Base-by-base conservation (phyloP, 1,140 invertebrate species). In the Drosophila hydei region DNA sequence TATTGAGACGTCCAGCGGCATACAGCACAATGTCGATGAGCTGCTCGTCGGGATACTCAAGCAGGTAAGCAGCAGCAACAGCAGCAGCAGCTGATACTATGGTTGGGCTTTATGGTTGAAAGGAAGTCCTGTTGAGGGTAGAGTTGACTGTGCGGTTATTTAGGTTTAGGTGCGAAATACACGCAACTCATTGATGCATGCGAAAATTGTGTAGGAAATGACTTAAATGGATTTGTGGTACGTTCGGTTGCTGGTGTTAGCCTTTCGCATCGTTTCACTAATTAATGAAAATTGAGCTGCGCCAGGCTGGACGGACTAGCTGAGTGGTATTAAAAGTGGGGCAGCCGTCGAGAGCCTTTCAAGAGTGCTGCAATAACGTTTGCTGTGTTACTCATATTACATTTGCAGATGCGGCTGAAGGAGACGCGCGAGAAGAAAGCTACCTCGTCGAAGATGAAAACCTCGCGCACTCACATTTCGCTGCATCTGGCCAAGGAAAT, bases 11-110 rank as follows among this genome's bases (percentile, higher is more conserved):
- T 98, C 97, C 0, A 96, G 95, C 56, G 96, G 96, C 1, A 96
- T 98, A 77, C 96, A 97, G 90, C 96, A 98, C 92, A 97, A 97
- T 79, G 96, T 98, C 11, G 97, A 98, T 90, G 97, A 98, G 87
- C 93, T 98, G 21, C 93, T 98, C 14, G 97, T 98, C 0, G 97
- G 97, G 1, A 95, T 97, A 51, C 92, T 98, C 25, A 97, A 97
- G 91, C 96, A 96, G 91, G 93, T 91, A 70, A 79, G 73, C 30
- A 33, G 9, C 8, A 16, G 9, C 25, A 36, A 9, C 12, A 12
- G 33, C 18, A 25, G 21, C 9, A 7, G 7, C 3, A 4, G 27
- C 16, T 1, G 7, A 4, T 14, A 5, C 7, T n/a, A 5, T 6
- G 14, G n/a, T 16, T 16, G 45, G 19, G 4, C n/a, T n/a, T n/a